Percentiles rank a stretch among this genome's conserved stretches.
These are phyloP conservation scores for Myopa tessellatipennis DNA, from an alignment of 2,888 invertebrate species.

Conservation along the genomic window DNA sequence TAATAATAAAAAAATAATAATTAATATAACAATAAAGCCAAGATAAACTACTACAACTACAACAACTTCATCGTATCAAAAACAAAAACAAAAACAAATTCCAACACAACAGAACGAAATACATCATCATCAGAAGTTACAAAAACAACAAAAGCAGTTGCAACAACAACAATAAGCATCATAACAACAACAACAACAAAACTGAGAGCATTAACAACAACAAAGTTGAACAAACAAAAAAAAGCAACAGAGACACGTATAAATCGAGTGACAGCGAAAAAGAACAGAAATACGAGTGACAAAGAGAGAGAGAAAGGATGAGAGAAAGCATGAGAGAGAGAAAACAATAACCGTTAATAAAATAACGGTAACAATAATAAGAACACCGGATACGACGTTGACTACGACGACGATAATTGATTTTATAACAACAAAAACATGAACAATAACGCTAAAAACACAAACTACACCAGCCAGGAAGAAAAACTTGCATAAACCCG, in stretches of 20 bases:
- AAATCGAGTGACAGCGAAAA: not conserved
- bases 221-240: not conserved
- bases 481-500: no score
- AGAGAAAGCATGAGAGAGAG: not conserved
- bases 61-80: not conserved
- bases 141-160: no score
- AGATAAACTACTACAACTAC: not conserved
- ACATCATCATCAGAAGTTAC: no score
- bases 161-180: not conserved
- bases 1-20: not conserved
- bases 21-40: not conserved
- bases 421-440: not conserved
- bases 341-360: not conserved
- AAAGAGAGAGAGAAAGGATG: not conserved
- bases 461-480: not conserved
- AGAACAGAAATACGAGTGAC: not conserved
- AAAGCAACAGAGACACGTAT: not conserved
- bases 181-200: not conserved
- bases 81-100: not conserved
- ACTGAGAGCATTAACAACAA: not conserved
- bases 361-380: not conserved
- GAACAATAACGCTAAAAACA: not conserved
- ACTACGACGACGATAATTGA: not conserved
- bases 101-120: no score
- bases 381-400: not conserved